These are phyloP conservation scores for Gasterosteus aculeatus DNA, from an alignment of 2,113 vertebrate species.

Conservation along the genomic window DNA sequence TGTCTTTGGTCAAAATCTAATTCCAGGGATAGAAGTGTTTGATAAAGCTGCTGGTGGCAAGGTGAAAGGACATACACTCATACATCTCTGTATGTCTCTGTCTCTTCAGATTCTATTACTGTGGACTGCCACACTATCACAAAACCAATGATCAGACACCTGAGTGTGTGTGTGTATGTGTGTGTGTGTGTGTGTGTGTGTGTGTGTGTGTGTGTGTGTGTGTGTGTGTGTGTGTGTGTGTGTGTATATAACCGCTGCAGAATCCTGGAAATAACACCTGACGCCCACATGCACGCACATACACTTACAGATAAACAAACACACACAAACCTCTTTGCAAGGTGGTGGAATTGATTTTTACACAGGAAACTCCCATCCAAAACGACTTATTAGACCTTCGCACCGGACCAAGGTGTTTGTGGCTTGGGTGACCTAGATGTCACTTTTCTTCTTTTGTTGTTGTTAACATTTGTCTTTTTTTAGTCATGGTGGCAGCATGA, in stretches of 20 bases:
- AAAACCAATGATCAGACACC: conserved; percentile 51
- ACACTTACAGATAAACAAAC: background rate
- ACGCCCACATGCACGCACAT: conserved; percentile 19
- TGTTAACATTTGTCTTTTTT: conserved; percentile 1
- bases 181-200: conserved; percentile 20
- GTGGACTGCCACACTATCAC: conserved; percentile 41
- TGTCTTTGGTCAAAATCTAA: conserved; percentile 48
- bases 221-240: conserved; percentile 14
- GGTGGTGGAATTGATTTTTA: conserved; percentile 44
- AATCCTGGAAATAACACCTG: conserved; percentile 52
- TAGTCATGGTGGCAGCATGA: background rate
- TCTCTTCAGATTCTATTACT: conserved; percentile 64
- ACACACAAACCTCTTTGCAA: conserved; percentile 11
- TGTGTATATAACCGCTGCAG: conserved; percentile 49
- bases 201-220: conserved; percentile 34
- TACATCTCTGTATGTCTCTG: conserved; percentile 52
- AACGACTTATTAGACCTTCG: conserved; percentile 53
- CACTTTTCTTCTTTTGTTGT: conserved; percentile 17
- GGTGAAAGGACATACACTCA: conserved; percentile 44
- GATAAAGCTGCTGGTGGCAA: conserved; percentile 40
- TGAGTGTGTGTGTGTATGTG: conserved; percentile 21
- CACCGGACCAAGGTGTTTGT: conserved; percentile 18
- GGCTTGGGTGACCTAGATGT: conserved; percentile 10
- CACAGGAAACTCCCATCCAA: conserved; percentile 56
- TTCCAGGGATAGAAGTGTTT: conserved; percentile 48